Evolutionary conservation across 2,797 vertebrate genomes (phyloP).

Genomic region (Austrolebias charrua): DNA sequence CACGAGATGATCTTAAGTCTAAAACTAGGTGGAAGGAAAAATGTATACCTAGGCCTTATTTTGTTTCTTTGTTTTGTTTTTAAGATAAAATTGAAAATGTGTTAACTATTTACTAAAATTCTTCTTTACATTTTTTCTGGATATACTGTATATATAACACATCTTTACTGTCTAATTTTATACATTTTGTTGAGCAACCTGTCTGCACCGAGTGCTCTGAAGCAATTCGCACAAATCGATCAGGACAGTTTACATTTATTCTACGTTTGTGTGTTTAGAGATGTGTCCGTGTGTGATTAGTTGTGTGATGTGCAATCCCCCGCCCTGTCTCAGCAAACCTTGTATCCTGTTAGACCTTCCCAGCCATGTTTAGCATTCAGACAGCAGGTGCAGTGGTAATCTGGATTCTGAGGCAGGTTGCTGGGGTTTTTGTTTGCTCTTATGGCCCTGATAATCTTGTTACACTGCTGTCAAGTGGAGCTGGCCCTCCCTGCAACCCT

Average conservation of each 20-base stretch:
- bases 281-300: constrained; percentile 44
- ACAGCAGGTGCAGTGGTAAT: constrained; percentile 64
- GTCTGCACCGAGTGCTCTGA: constrained; percentile 57
- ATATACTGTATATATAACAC: constrained; percentile 61
- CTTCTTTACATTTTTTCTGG: constrained; percentile 23
- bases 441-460: constrained; percentile 78
- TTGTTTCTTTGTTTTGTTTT: no score
- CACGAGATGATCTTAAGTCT: no score
- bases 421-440: constrained; percentile 74
- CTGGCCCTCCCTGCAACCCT: constrained; percentile 66
- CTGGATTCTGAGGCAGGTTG: constrained; percentile 73
- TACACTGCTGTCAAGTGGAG: constrained; percentile 78
- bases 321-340: constrained; percentile 57
- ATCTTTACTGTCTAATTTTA: constrained; percentile 63
- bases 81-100: no score
- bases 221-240: constrained; percentile 62
- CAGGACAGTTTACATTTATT: constrained; percentile 66
- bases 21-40: no score
- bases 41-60: no score
- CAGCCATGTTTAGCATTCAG: constrained; percentile 70
- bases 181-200: constrained; percentile 68
- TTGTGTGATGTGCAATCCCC: constrained; percentile 45
- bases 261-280: constrained; percentile 46
- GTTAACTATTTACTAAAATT: no score
- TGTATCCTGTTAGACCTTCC: constrained; percentile 55